Evolutionary conservation across 2,113 vertebrate species (phyloP), one percentile per base, ranked within the genome.

Genomic region (Silurus glanis): DNA sequence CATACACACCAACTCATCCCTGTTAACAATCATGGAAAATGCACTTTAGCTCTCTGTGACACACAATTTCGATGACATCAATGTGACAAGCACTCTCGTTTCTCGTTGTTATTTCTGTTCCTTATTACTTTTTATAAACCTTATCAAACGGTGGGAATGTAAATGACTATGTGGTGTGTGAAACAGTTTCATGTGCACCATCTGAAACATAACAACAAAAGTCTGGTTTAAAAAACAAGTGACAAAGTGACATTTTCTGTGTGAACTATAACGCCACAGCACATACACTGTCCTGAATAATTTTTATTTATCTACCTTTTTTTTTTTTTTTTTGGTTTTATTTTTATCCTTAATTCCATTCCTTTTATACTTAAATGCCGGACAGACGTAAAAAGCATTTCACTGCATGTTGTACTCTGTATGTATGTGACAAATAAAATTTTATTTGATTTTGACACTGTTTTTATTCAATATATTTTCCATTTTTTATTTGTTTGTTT

Each of bases 51-150:
- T 16, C 3, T 5, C 13, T 19, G 4, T 49, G 69, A 45, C 69
- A 47, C 45, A 6, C 10, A 47, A 3, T 75, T 5, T 53, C 72
- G 23, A 9, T 75, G 19, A 21, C 71, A 49, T 47, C 69, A 47
- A 0, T 9, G 8, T 21, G 16, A 62, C 28, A 23, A 14, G 9
- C 37, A 10, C 6, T 84, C 51, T 85, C 71, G 78, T 28, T 85
- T 78, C 83, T 85, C 58, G 5, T 37, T 64, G 7, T 28, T 21
- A 28, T 79, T 28, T 79, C 23, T 78, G 56, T 49, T 85, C 21
- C 58, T 17, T 17, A 17, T 55, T 13, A 0, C 9, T n/a, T 13
- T 53, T 23, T 74, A 49, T 37, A 56, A 66, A 66, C 67, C 10
- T 28, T 72, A 17, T 66, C 66, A 69, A 13, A 21, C 12, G 9